A percentile compares a stretch with the other conserved stretches of the same genome.
Evolutionary conservation across 2,113 vertebrate genomes (phyloP).

Genomic region (Scomber colias): DNA sequence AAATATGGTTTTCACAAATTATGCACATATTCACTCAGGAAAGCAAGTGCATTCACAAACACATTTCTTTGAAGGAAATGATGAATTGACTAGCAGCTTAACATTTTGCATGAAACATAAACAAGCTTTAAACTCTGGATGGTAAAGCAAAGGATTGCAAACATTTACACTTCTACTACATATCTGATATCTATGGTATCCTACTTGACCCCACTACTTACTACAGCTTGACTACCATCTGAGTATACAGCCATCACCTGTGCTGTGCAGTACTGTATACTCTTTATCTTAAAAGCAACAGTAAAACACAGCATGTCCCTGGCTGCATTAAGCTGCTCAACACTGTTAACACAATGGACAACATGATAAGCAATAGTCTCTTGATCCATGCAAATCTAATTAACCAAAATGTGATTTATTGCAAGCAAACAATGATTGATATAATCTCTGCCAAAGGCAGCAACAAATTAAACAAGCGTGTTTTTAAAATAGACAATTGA

Average conservation of each 20-base stretch:
- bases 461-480: background rate
- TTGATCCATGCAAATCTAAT: background rate
- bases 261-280: too few species aligned
- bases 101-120: background rate
- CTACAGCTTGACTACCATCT: too few species aligned
- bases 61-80: background rate
- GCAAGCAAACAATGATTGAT: background rate
- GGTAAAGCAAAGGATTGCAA: background rate
- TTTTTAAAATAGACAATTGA: constrained; percentile 2
- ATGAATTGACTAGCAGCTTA: background rate
- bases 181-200: background rate
- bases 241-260: too few species aligned
- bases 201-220: background rate
- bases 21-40: background rate
- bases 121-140: background rate
- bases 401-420: background rate
- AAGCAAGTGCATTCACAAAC: background rate
- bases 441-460: background rate
- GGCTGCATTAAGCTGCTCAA: background rate
- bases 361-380: background rate
- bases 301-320: too few species aligned
- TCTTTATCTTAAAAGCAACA: too few species aligned
- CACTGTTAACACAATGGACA: too few species aligned
- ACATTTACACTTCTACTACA: background rate
- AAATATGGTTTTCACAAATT: background rate